These are phyloP conservation scores for Pseudoips prasinana DNA, from an alignment of 2,888 invertebrate genomes.

Conservation along the genomic window DNA sequence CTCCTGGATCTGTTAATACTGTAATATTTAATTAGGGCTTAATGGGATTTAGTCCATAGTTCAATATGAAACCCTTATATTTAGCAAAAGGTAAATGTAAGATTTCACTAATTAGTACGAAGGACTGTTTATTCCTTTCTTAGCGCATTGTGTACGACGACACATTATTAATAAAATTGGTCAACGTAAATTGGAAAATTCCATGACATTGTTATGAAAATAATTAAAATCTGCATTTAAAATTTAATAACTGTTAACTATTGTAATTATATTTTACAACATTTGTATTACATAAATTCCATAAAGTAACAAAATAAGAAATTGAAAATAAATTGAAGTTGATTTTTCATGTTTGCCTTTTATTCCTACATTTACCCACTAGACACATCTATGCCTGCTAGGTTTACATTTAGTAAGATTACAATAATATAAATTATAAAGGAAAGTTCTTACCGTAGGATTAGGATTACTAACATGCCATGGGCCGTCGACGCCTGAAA, in stretches of 20 bases:
- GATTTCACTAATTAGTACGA: slow-evolving; percentile 44
- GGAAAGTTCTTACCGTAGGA: too few species aligned
- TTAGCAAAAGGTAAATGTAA: slow-evolving; percentile 58
- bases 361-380: slow-evolving; percentile 25
- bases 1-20: slow-evolving; percentile 41
- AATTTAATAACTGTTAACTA: slow-evolving; percentile 75
- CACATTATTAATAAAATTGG: slow-evolving; percentile 37
- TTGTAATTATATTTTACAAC: slow-evolving; percentile 76
- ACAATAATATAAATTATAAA: too few species aligned
- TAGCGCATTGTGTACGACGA: slow-evolving; percentile 38
- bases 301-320: slow-evolving; percentile 69
- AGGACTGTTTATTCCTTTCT: slow-evolving; percentile 38
- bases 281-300: slow-evolving; percentile 79
- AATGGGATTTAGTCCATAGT: slow-evolving; percentile 62
- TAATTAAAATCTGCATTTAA: slow-evolving; percentile 73
- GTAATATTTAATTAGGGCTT: slow-evolving; percentile 56
- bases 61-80: slow-evolving; percentile 45
- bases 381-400: too few species aligned
- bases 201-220: slow-evolving; percentile 73
- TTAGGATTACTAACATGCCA: too few species aligned
- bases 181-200: slow-evolving; percentile 50
- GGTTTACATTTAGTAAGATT: too few species aligned
- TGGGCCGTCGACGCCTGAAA: too few species aligned
- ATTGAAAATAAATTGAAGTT: slow-evolving; percentile 78
- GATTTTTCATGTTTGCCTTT: slow-evolving; percentile 60